These are phyloP conservation scores for Dione juno DNA, from an alignment of 2,888 invertebrate species.

Conservation along the genomic window DNA sequence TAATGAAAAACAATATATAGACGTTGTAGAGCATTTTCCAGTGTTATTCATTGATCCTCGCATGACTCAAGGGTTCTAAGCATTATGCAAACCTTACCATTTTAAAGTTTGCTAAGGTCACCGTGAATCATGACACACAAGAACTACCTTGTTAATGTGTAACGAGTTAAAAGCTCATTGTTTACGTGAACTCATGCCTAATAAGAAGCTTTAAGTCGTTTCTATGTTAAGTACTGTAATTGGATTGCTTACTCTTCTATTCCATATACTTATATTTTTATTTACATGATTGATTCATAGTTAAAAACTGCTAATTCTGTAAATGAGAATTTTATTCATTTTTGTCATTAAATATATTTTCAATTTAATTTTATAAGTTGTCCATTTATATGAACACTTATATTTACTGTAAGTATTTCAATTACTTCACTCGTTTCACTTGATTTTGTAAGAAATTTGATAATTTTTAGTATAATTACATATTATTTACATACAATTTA, in stretches of 20 bases:
- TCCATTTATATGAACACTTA: too few relatives aligned
- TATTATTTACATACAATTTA: not conserved
- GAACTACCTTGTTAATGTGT: slow-evolving; percentile 41
- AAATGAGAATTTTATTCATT: too few relatives aligned
- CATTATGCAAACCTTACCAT: slow-evolving; percentile 44
- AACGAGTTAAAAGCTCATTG: slow-evolving; percentile 27
- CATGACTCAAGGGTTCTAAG: slow-evolving; percentile 46
- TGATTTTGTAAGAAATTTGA: too few relatives aligned
- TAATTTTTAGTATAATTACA: too few relatives aligned
- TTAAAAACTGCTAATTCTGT: not conserved
- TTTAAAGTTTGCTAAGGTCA: slow-evolving; percentile 44
- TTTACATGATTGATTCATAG: not conserved
- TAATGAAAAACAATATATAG: not conserved
- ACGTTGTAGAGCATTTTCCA: slow-evolving; percentile 2
- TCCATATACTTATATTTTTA: not conserved
- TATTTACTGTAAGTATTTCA: too few relatives aligned
- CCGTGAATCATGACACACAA: slow-evolving; percentile 43
- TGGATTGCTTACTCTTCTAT: not conserved
- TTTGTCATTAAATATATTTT: too few relatives aligned
- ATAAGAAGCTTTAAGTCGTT: slow-evolving; percentile 8
- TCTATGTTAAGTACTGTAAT: slow-evolving; percentile 5
- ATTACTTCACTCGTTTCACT: too few relatives aligned
- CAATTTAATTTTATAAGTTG: too few relatives aligned
- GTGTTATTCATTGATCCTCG: slow-evolving; percentile 38
- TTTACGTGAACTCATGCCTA: slow-evolving; percentile 26